A percentile compares a stretch with the other conserved stretches of the same genome.
These are phyloP conservation scores for Orbicella faveolata DNA, from an alignment of 64 coral and sea anemone genomes.

Conservation along the genomic window DNA sequence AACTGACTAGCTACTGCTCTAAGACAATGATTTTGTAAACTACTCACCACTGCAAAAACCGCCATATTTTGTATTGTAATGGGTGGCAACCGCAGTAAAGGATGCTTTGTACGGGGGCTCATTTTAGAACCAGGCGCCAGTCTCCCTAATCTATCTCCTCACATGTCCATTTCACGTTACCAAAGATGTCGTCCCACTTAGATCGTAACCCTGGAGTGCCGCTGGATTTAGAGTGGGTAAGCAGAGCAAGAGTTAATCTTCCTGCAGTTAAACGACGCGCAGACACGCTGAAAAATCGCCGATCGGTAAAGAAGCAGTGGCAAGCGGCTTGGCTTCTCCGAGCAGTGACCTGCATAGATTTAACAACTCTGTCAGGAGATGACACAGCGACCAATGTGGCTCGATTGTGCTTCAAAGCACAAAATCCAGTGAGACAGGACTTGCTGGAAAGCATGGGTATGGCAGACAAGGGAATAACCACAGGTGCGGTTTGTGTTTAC, in stretches of 20 bases:
- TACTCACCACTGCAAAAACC: conserved; percentile 52
- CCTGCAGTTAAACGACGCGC: conserved; percentile 92
- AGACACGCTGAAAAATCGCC: conserved; percentile 88
- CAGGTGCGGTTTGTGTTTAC: conserved; percentile 93
- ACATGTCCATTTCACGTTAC: background rate
- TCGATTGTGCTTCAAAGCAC: conserved; percentile 94
- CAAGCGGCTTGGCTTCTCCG: conserved; percentile 94
- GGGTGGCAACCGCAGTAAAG: background rate
- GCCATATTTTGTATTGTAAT: conserved; percentile 68
- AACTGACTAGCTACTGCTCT: conserved; percentile 69
- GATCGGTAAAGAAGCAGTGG: conserved; percentile 97
- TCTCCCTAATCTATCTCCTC: background rate
- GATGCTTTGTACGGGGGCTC: background rate
- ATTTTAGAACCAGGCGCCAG: background rate
- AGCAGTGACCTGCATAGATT: conserved; percentile 93
- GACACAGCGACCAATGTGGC: conserved; percentile 88
- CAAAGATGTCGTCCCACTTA: conserved; percentile 79
- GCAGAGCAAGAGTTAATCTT: conserved; percentile 80
- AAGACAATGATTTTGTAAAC: conserved; percentile 73
- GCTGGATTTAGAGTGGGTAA: conserved; percentile 76
- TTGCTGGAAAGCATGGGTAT: conserved; percentile 83
- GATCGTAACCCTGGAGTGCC: conserved; percentile 78
- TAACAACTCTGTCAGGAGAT: conserved; percentile 92
- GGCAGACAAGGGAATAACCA: conserved; percentile 65
- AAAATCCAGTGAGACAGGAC: conserved; percentile 87